Evolutionary conservation across 2,113 vertebrate genomes (phyloP).

Genomic region (Ophiodon elongatus): DNA sequence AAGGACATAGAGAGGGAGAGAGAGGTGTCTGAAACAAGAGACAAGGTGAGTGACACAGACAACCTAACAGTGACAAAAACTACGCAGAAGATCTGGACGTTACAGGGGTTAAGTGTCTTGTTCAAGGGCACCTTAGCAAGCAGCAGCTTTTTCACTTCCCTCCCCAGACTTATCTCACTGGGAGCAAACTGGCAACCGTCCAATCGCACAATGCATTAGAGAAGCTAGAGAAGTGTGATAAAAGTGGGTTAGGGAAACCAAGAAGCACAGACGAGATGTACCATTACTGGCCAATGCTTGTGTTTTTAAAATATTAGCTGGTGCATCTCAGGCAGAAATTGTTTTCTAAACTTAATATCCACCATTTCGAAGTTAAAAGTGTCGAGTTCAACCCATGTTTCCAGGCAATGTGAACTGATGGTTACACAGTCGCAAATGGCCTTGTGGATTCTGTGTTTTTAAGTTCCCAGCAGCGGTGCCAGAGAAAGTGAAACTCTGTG

Average conservation of each 20-base stretch:
- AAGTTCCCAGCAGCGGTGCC: conserved; percentile 22
- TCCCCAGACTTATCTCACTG: conserved; percentile 12
- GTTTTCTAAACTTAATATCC: conserved; percentile 1
- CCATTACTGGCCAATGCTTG: background rate
- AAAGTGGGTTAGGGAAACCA: conserved; percentile 13
- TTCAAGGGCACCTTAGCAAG: conserved; percentile 31
- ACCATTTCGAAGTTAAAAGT: background rate
- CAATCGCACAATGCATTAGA: conserved; percentile 10
- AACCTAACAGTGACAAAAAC: too few species aligned
- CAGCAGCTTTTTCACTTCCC: background rate
- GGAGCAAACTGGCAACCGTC: conserved; percentile 7
- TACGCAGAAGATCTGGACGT: too few species aligned
- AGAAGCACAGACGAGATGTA: background rate
- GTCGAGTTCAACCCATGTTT: conserved; percentile 10
- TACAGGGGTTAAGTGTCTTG: conserved; percentile 43
- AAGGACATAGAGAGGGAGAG: too few species aligned
- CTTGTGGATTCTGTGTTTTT: conserved; percentile 25
- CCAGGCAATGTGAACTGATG: conserved; percentile 4
- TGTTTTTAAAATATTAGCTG: background rate
- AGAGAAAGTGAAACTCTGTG: conserved; percentile 24
- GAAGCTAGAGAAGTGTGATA: background rate
- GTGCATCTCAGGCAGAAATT: conserved; percentile 20
- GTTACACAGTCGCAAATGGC: conserved; percentile 6
- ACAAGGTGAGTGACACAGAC: too few species aligned
- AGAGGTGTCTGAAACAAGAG: too few species aligned